These are phyloP conservation scores for Coelinius sp. DNA, from an alignment of 2,888 invertebrate genomes.

Conservation along the genomic window DNA sequence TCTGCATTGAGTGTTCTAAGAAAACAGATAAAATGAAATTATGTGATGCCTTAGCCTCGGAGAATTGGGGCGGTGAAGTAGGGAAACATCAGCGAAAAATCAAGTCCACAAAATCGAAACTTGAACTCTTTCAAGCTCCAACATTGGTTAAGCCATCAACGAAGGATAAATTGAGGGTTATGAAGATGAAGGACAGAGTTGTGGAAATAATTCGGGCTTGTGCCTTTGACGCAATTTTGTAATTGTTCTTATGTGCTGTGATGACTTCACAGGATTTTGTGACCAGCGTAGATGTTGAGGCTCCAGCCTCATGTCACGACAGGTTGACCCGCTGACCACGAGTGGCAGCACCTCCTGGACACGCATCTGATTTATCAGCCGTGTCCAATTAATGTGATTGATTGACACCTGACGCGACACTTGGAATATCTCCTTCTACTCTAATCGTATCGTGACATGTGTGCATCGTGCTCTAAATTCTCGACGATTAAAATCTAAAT, in stretches of 20 bases:
- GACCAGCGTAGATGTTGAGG: no score
- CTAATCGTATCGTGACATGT: no score
- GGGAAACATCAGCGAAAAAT: not conserved
- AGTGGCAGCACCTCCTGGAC: no score
- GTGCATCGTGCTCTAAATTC: not conserved
- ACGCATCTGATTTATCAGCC: no score
- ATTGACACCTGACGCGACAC: no score
- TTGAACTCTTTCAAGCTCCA: not conserved
- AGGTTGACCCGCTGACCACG: not conserved
- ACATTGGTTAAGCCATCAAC: not conserved
- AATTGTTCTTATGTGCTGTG: not conserved
- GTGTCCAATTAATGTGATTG: no score
- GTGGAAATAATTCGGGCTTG: not conserved
- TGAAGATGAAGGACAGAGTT: not conserved
- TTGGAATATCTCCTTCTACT: no score
- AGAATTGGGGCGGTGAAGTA: not conserved
- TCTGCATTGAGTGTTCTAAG: not conserved
- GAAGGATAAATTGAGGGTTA: not conserved
- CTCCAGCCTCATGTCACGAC: no score
- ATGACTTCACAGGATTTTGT: not conserved
- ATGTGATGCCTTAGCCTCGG: not conserved
- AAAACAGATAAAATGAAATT: not conserved
- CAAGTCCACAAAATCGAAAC: not conserved
- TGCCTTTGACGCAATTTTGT: not conserved
- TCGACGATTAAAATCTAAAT: not conserved